phyloP scores from a whole-genome alignment of 2,113 vertebrate species.

The Riparia riparia region DNA sequence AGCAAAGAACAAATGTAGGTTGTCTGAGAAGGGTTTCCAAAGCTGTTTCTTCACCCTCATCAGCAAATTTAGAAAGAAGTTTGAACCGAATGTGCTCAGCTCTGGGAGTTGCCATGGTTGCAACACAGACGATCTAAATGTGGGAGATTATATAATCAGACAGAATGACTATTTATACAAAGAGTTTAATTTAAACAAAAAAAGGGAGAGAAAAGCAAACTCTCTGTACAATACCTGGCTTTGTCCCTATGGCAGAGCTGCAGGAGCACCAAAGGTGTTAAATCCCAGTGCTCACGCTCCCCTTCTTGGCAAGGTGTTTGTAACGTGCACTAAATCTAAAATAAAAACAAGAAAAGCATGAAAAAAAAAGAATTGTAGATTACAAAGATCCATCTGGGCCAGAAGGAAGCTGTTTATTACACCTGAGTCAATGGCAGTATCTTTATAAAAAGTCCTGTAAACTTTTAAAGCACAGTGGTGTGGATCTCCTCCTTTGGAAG shows the following conservation, averaged over 20 bases:
- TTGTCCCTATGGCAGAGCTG: neutral
- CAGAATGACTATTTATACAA: slow-evolving; percentile 73
- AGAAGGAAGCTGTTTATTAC: neutral
- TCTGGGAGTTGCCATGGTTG: slow-evolving; percentile 78
- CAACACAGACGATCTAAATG: slow-evolving; percentile 81
- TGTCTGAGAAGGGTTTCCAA: slow-evolving; percentile 60
- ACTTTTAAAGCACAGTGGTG: neutral
- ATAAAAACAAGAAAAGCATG: neutral
- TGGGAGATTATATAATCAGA: slow-evolving; percentile 79
- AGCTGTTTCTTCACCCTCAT: slow-evolving; percentile 74
- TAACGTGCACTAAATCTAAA: neutral
- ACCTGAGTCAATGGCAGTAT: neutral
- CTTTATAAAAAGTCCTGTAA: neutral
- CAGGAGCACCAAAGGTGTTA: neutral
- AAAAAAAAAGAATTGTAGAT: neutral
- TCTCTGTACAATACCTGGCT: slow-evolving; percentile 22
- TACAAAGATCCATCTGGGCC: neutral
- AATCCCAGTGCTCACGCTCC: neutral
- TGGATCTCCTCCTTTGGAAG: neutral
- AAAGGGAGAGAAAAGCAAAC: slow-evolving; percentile 52
- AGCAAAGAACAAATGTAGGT: slow-evolving; percentile 55
- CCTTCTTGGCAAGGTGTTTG: neutral
- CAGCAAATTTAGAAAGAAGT: slow-evolving; percentile 80
- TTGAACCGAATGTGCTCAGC: slow-evolving; percentile 62
- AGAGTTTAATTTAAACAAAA: slow-evolving; percentile 72